phyloP scores from a whole-genome alignment of 35 echinoderm and acorn worm species.

The Apostichopus californicus region DNA sequence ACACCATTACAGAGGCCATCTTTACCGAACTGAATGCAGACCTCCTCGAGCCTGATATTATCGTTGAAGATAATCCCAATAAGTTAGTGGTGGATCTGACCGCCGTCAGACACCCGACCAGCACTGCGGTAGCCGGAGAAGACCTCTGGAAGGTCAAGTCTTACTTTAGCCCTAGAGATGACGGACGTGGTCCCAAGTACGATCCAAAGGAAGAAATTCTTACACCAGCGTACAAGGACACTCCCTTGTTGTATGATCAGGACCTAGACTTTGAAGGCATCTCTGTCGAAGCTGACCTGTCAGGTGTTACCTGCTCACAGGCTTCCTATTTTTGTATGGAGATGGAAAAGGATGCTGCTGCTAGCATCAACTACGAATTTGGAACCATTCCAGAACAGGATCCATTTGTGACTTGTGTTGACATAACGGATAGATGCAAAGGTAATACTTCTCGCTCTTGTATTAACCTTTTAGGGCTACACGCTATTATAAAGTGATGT shows the following conservation, averaged over 20 bases:
- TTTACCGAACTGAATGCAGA: slow-evolving; percentile 70
- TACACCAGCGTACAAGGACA: background rate
- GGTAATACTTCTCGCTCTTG: slow-evolving; percentile 2
- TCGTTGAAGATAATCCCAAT: slow-evolving; percentile 52
- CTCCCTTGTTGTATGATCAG: slow-evolving; percentile 43
- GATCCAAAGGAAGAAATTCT: slow-evolving; percentile 33
- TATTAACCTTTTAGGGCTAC: background rate
- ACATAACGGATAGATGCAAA: slow-evolving; percentile 65
- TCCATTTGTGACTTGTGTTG: slow-evolving; percentile 49
- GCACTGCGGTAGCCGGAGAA: slow-evolving; percentile 53
- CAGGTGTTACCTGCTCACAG: slow-evolving; percentile 61
- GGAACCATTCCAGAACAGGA: slow-evolving; percentile 57
- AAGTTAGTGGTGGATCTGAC: slow-evolving; percentile 38
- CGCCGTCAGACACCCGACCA: slow-evolving; percentile 25
- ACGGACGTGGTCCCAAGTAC: slow-evolving; percentile 32
- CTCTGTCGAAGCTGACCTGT: slow-evolving; percentile 48
- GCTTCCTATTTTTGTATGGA: slow-evolving; percentile 75
- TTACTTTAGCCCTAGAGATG: slow-evolving; percentile 30
- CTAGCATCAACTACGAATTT: slow-evolving; percentile 57
- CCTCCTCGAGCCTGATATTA: slow-evolving; percentile 52
- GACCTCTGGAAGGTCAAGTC: slow-evolving; percentile 52
- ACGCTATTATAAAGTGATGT: too few species aligned
- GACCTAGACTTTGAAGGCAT: slow-evolving; percentile 10
- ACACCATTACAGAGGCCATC: slow-evolving; percentile 62
- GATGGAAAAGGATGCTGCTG: slow-evolving; percentile 62